These are phyloP conservation scores for Taphrorychus bicolor DNA, from an alignment of 2,888 invertebrate genomes.

Conservation along the genomic window DNA sequence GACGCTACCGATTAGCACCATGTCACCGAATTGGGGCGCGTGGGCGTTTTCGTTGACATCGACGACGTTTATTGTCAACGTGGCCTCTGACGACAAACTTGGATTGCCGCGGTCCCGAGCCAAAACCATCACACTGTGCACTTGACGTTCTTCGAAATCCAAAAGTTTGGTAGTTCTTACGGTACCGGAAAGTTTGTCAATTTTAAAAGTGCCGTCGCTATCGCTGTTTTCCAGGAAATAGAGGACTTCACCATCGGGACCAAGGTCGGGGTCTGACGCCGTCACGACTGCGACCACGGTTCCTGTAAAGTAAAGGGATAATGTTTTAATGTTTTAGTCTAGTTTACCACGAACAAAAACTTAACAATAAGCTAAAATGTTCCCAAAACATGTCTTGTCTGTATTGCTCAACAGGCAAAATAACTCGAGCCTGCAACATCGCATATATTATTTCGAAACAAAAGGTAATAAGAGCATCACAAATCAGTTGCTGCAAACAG, in stretches of 20 bases:
- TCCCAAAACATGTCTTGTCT: no score
- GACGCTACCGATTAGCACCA: slow-evolving; percentile 77
- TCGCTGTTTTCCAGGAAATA: slow-evolving; percentile 80
- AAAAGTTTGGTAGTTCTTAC: slow-evolving; percentile 78
- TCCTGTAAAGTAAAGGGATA: slow-evolving; percentile 62
- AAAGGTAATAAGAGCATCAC: no score
- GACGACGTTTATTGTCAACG: slow-evolving; percentile 84
- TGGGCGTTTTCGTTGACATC: slow-evolving; percentile 94
- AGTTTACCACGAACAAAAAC: no score
- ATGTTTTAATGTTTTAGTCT: no score
- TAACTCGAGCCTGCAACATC: no score
- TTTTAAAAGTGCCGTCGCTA: slow-evolving; percentile 76
- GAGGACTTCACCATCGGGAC: slow-evolving; percentile 78
- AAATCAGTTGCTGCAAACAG: no score
- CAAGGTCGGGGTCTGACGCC: slow-evolving; percentile 86
- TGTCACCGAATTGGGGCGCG: slow-evolving; percentile 83
- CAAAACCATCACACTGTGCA: slow-evolving; percentile 85
- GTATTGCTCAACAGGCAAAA: no score
- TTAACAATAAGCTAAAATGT: no score
- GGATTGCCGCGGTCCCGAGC: slow-evolving; percentile 89
- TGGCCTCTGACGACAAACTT: slow-evolving; percentile 78
- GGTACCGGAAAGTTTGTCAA: slow-evolving; percentile 86
- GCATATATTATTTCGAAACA: no score
- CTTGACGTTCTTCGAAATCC: slow-evolving; percentile 89
- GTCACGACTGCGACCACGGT: slow-evolving; percentile 85